phyloP scores from a whole-genome alignment of 2,888 invertebrate genomes.

The Tuberolachnus salignus region DNA sequence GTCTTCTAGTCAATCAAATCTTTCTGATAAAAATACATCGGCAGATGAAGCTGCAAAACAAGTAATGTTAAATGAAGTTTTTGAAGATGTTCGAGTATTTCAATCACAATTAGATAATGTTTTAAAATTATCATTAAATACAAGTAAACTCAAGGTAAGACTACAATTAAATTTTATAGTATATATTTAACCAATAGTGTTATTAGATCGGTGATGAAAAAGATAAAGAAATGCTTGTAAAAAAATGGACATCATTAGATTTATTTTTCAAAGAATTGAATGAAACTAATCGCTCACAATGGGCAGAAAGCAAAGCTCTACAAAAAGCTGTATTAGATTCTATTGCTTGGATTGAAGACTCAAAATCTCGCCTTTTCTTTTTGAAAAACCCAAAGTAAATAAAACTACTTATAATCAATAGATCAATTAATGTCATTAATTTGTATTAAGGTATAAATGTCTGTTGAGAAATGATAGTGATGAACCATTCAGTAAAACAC shows the following conservation, averaged over 20 bases:
- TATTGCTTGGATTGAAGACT: constrained; percentile 68
- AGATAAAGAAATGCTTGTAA: constrained; percentile 66
- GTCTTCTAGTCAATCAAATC: constrained; percentile 17
- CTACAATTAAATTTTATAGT: not conserved
- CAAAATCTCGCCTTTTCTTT: constrained; percentile 63
- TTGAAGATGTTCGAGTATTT: constrained; percentile 42
- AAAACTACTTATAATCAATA: not conserved
- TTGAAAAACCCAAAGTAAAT: constrained; percentile 60
- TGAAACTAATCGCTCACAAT: constrained; percentile 69
- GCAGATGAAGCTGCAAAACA: constrained; percentile 30
- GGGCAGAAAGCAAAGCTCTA: constrained; percentile 68
- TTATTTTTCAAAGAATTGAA: constrained; percentile 70
- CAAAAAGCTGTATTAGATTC: constrained; percentile 65
- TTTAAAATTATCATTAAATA: constrained; percentile 41
- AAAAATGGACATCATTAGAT: constrained; percentile 66
- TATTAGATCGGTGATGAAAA: constrained; percentile 66
- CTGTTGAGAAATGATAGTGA: constrained; percentile 64
- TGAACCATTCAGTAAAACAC: constrained; percentile 73
- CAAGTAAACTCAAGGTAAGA: constrained; percentile 39
- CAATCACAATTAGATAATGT: constrained; percentile 32
- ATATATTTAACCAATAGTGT: constrained; percentile 40
- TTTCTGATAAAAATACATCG: constrained; percentile 10
- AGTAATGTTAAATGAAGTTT: constrained; percentile 37
- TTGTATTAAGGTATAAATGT: constrained; percentile 61
- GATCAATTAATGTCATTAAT: not conserved